Base-by-base conservation (phyloP, 2,797 vertebrate species). In the Crocidura indochinensis region DNA sequence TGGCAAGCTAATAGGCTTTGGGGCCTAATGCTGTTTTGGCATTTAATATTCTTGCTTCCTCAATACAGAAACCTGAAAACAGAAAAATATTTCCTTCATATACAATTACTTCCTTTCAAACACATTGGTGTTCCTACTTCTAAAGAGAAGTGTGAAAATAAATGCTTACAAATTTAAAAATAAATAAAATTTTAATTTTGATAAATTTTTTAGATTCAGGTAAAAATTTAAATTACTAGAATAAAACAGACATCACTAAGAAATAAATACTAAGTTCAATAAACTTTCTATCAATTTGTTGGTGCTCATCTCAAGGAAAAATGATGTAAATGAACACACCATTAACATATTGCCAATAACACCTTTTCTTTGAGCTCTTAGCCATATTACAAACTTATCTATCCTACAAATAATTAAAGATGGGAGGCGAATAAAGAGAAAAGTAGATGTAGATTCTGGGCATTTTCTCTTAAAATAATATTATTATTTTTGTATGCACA, bases 401-500 rank as follows among this genome's bases (percentile, higher is more conserved):
- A 53, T 76, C 24, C 92, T 83, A 94, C 90, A 96, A 96, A 95
- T 94, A 95, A 97, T 90, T 83, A 95, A 27, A 64, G 73, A 91
- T 95, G 20, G 95, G 93, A 95, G 83, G 87, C 93, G 62, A 38
- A 46, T 86, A 75, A 82, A n/a, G 49, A 75, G 29, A 94, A 91
- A 94, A 93, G 93, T 67, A 96, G 82, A 95, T 78, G 51, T 65
- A 87, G 38, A 92, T 87, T 14, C 64, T 93, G 75, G 80, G 84
- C 69, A 90, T 68, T 91, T 93, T 82, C 62, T 80, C 82, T 88
- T 79, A 65, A 71, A 74, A 83, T 80, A 82, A 60, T 31, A 75
- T 49, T 83, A 76, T 79, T 49, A 75, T 80, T 91, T 95, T 87
- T 92, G 14, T 64, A 75, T 94, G 56, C 79, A 85, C 27, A 90